phyloP scores from a whole-genome alignment of 1,140 invertebrate genomes.

The Leptonema lineaticorne region DNA sequence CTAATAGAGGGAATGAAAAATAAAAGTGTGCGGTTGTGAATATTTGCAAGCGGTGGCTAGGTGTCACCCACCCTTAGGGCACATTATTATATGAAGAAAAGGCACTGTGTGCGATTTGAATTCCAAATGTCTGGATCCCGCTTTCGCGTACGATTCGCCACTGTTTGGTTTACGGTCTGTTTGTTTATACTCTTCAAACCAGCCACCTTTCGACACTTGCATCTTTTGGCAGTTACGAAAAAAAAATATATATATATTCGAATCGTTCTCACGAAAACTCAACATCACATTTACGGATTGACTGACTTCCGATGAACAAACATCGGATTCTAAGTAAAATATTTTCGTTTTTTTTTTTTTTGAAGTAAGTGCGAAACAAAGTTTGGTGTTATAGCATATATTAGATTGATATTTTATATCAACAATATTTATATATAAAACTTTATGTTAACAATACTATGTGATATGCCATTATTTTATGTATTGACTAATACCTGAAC shows the following conservation, averaged over 20 bases:
- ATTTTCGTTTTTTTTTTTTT: no score
- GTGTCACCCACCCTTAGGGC: conserved; percentile 33
- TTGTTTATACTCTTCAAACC: conserved; percentile 48
- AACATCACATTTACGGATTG: no score
- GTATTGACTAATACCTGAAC: no score
- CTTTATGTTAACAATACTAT: no score
- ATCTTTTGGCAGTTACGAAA: background rate
- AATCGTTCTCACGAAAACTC: conserved; percentile 10
- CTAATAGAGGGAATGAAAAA: conserved; percentile 42
- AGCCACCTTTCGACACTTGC: background rate
- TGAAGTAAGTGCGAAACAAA: no score
- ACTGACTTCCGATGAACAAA: no score
- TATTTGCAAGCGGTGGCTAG: conserved; percentile 33
- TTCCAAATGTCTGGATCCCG: conserved; percentile 51
- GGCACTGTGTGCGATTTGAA: conserved; percentile 56
- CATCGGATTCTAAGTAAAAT: no score
- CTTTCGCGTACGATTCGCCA: conserved; percentile 42
- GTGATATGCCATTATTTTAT: no score
- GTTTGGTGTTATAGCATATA: no score
- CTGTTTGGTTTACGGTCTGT: conserved; percentile 54
- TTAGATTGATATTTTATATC: no score
- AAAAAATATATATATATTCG: no score
- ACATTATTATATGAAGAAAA: conserved; percentile 41
- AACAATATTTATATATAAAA: no score
- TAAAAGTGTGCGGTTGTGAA: conserved; percentile 42